Conservation (phyloP, 2,113 vertebrate genomes). For the Silurus asotus region DNA sequence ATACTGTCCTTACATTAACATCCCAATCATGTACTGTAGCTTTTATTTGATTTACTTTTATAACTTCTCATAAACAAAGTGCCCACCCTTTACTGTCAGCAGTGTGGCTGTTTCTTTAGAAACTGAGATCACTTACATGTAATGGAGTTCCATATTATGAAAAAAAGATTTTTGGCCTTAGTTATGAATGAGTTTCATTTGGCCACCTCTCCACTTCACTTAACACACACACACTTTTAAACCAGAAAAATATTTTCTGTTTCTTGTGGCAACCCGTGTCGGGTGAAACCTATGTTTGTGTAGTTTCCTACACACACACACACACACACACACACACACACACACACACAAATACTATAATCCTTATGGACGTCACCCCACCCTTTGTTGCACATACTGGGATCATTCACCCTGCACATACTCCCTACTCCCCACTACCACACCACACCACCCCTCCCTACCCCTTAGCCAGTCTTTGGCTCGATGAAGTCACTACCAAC, state of each 20-base stretch:
- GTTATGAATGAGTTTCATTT: slow-evolving; percentile 24
- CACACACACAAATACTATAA: slow-evolving; percentile 49
- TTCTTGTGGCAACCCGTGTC: slow-evolving; percentile 69
- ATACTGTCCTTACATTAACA: slow-evolving; percentile 15
- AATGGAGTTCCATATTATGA: slow-evolving; percentile 45
- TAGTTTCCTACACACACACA: neutral
- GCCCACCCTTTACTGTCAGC: slow-evolving; percentile 30
- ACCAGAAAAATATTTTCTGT: slow-evolving; percentile 60
- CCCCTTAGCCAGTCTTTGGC: slow-evolving; percentile 31
- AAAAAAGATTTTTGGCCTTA: slow-evolving; percentile 36
- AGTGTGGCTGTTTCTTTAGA: slow-evolving; percentile 24
- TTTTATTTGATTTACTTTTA: slow-evolving; percentile 17
- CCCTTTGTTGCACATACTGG: slow-evolving; percentile 43
- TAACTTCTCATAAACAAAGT: slow-evolving; percentile 23
- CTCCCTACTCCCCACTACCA: neutral
- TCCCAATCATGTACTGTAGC: neutral
- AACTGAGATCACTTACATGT: slow-evolving; percentile 22
- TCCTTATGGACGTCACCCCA: slow-evolving; percentile 43
- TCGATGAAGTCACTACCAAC: slow-evolving; percentile 41
- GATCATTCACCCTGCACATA: slow-evolving; percentile 46
- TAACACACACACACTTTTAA: slow-evolving; percentile 25
- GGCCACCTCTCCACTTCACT: slow-evolving; percentile 5
- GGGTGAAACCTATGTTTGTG: slow-evolving; percentile 49
- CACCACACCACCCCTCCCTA: slow-evolving; percentile 3
- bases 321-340: neutral